Evolutionary conservation across 2,888 invertebrate species (phyloP).

Genomic region (Plebejus argus): DNA sequence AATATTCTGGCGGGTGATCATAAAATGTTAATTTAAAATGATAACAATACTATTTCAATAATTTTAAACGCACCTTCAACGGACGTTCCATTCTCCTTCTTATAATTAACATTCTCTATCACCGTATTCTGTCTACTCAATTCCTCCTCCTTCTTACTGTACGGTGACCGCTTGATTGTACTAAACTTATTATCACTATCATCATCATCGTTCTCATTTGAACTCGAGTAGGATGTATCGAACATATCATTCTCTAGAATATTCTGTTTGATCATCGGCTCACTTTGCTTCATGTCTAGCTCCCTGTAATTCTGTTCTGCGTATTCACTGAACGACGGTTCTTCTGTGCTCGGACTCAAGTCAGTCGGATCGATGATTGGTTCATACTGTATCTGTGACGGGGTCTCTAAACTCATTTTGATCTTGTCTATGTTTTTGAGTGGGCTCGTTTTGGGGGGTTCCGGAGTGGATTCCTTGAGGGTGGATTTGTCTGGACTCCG

Average conservation of each 20-base stretch:
- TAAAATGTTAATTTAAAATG: too few species aligned
- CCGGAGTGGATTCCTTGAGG: slow-evolving; percentile 49
- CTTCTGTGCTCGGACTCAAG: slow-evolving; percentile 66
- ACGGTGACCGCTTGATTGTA: slow-evolving; percentile 86
- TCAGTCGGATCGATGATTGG: slow-evolving; percentile 73
- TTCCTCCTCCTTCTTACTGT: slow-evolving; percentile 74
- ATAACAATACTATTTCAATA: too few species aligned
- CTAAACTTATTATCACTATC: slow-evolving; percentile 86
- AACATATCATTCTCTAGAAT: slow-evolving; percentile 78
- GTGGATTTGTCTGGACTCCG: slow-evolving; percentile 42
- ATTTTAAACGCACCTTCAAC: slow-evolving; percentile 55
- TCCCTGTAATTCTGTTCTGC: slow-evolving; percentile 56
- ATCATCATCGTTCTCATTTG: slow-evolving; percentile 80
- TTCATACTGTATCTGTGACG: slow-evolving; percentile 76
- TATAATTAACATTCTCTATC: slow-evolving; percentile 74
- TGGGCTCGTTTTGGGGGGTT: slow-evolving; percentile 64
- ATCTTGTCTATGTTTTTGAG: slow-evolving; percentile 77
- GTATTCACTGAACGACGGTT: slow-evolving; percentile 66
- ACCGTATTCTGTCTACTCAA: slow-evolving; percentile 74
- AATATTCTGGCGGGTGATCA: too few species aligned
- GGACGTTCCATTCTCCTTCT: slow-evolving; percentile 73
- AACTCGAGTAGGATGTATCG: slow-evolving; percentile 74
- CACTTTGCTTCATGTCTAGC: slow-evolving; percentile 62
- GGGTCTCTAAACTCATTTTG: slow-evolving; percentile 71
- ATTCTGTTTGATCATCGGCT: slow-evolving; percentile 77